Evolutionary conservation across 2,888 invertebrate genomes (phyloP).

Genomic region (Branchellion lobata): DNA sequence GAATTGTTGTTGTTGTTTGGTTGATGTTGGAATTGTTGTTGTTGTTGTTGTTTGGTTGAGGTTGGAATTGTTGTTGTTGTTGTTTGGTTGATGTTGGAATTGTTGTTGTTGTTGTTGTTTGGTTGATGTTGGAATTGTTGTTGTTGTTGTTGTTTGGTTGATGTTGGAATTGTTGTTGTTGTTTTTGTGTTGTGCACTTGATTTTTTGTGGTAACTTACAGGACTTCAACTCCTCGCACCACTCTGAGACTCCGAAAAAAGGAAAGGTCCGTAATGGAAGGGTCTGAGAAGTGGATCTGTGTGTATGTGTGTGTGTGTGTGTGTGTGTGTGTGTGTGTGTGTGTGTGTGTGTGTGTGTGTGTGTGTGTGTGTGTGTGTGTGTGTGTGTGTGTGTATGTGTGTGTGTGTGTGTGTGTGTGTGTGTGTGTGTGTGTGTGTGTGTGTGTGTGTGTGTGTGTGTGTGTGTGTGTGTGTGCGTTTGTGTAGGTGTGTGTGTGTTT

Average conservation of each 20-base stretch:
- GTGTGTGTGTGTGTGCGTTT: slow-evolving; percentile 25
- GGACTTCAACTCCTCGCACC: too few relatives aligned
- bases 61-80: too few relatives aligned
- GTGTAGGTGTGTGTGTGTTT: neutral
- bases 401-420: slow-evolving; percentile 21
- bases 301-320: slow-evolving; percentile 26
- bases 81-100: too few relatives aligned
- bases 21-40: too few relatives aligned
- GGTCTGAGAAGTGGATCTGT: too few relatives aligned
- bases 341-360: slow-evolving; percentile 7
- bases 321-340: slow-evolving; percentile 28
- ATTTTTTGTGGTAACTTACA: neutral
- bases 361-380: neutral
- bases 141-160: neutral
- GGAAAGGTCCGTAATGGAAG: too few relatives aligned
- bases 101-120: too few relatives aligned
- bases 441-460: slow-evolving; percentile 30
- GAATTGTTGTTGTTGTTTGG: too few relatives aligned
- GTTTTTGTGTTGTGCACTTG: neutral
- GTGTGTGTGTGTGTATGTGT: slow-evolving; percentile 29
- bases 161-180: too few relatives aligned
- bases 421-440: neutral
- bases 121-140: too few relatives aligned
- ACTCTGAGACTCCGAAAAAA: too few relatives aligned
- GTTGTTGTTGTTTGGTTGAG: too few relatives aligned